Conservation (phyloP, 2,888 invertebrate genomes). For the Geotrupes spiniger region DNA sequence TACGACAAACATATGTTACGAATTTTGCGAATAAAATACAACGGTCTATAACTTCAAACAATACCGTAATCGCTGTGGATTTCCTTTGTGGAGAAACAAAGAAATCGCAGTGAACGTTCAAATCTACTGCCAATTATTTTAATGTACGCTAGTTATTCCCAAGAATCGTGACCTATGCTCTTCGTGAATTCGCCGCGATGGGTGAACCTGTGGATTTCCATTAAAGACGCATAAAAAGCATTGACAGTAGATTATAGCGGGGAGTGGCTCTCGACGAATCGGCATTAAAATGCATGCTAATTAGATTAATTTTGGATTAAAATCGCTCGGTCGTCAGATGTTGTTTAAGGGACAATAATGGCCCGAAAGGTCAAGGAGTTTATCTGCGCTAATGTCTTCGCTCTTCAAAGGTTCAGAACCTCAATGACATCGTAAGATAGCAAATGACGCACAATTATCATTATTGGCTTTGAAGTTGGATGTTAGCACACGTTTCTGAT, state of each 20-base stretch:
- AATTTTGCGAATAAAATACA: no score
- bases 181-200: constrained; percentile 5
- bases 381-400: constrained; percentile 1
- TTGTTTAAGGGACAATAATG: constrained; percentile 1
- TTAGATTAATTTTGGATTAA: neutral
- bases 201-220: neutral
- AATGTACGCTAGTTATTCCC: constrained; percentile 29
- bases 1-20: no score
- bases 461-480: no score
- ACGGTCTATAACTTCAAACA: no score
- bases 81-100: constrained; percentile 2
- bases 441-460: no score
- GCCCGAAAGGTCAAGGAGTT: constrained; percentile 1
- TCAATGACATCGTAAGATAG: no score
- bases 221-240: constrained; percentile 3
- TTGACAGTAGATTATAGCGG: neutral
- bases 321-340: neutral
- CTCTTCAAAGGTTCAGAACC: neutral
- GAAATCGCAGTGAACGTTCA: constrained; percentile 5
- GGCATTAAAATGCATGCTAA: neutral
- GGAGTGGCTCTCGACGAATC: neutral
- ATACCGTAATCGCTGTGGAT: no score
- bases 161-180: constrained; percentile 16
- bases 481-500: no score
- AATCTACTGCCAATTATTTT: constrained; percentile 31